Conservation (phyloP, 2,888 invertebrate species). For the Stegana nigrithorax region DNA sequence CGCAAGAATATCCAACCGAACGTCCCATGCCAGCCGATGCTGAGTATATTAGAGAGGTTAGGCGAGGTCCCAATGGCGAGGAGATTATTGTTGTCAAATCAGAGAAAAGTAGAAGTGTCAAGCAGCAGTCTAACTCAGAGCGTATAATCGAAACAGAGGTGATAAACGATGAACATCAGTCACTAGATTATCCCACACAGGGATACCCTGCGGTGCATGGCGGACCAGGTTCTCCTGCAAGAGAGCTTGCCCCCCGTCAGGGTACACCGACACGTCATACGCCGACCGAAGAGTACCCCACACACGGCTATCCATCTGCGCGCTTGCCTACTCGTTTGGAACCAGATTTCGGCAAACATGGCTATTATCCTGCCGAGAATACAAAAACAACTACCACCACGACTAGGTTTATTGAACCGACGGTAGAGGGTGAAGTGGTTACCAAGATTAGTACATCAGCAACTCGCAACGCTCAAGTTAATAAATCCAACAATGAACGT, state of each 20-base stretch:
- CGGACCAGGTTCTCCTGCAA: background rate
- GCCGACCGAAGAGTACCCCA: constrained; percentile 38
- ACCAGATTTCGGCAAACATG: constrained; percentile 48
- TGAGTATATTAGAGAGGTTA: background rate
- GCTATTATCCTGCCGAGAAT: constrained; percentile 53
- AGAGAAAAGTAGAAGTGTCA: constrained; percentile 52
- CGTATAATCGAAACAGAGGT: constrained; percentile 53
- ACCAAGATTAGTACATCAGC: constrained; percentile 37
- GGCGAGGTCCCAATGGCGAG: constrained; percentile 38
- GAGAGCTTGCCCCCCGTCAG: background rate
- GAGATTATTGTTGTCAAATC: constrained; percentile 54
- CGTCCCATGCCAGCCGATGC: constrained; percentile 23
- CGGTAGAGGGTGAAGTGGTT: constrained; percentile 33
- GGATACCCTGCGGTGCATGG: background rate
- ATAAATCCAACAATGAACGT: constrained; percentile 51
- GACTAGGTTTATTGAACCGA: constrained; percentile 27
- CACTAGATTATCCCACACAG: constrained; percentile 32
- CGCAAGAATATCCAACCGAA: constrained; percentile 50
- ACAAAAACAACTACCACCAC: constrained; percentile 14
- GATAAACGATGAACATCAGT: constrained; percentile 35
- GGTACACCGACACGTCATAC: constrained; percentile 2
- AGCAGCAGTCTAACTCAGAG: constrained; percentile 51
- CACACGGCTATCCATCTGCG: constrained; percentile 28
- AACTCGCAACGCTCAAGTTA: constrained; percentile 27
- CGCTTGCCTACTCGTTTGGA: constrained; percentile 23